A percentile compares a stretch with the other conserved stretches of the same genome.
These are phyloP conservation scores for Eira barbara DNA, from an alignment of 2,113 vertebrate genomes.

Conservation along the genomic window DNA sequence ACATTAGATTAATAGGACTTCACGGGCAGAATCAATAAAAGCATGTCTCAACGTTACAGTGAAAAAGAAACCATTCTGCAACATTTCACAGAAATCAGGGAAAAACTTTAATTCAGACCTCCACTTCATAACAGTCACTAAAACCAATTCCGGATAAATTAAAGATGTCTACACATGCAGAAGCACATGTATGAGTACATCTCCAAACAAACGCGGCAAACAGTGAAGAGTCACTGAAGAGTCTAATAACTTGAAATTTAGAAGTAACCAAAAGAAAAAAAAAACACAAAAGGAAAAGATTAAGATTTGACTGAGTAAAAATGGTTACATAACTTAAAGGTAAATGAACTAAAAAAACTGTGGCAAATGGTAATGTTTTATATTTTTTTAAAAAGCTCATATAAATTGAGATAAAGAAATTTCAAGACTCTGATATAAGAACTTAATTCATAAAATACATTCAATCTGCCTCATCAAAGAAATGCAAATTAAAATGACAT, in stretches of 20 bases:
- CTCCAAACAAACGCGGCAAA: neutral
- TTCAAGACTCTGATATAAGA: neutral
- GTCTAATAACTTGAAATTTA: neutral
- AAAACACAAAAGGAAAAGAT: neutral
- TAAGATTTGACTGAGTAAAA: neutral
- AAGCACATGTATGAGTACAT: neutral
- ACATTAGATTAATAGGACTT: neutral
- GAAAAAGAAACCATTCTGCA: neutral
- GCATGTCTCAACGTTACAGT: neutral
- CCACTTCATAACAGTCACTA: neutral
- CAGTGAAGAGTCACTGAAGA: neutral
- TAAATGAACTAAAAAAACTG: neutral
- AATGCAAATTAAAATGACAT: neutral
- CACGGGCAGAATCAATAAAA: fast-evolving
- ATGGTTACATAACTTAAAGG: neutral
- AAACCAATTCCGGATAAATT: neutral
- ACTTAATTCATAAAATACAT: neutral
- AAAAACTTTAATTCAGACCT: neutral
- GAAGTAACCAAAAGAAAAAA: neutral
- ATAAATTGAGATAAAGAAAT: neutral
- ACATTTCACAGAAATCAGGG: neutral
- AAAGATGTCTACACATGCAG: neutral
- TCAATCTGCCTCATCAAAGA: neutral
- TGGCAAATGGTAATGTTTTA: neutral
- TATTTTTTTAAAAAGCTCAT: neutral